phyloP scores from a whole-genome alignment of 2,888 invertebrate genomes.

The Lampropteryx suffumata region DNA sequence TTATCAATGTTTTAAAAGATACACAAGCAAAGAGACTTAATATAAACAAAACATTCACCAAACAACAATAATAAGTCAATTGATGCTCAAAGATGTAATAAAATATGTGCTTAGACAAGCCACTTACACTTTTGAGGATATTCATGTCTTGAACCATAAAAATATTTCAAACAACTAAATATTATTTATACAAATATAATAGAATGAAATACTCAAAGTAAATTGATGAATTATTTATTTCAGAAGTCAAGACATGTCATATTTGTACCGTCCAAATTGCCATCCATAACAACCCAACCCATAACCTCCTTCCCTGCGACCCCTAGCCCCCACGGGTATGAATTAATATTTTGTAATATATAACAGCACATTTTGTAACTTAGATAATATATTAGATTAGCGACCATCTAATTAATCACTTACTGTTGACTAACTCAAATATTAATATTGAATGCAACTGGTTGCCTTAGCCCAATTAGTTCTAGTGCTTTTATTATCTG shows the following conservation, averaged over 20 bases:
- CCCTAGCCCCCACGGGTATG: conserved; percentile 39
- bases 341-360: conserved; percentile 30
- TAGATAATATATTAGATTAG: conserved; percentile 31
- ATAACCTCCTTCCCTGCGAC: conserved; percentile 23
- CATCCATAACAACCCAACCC: conserved; percentile 24
- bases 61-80: neutral
- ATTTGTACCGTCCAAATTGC: conserved; percentile 35
- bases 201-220: neutral
- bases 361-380: conserved; percentile 36
- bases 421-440: conserved; percentile 44
- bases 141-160: too few relatives aligned
- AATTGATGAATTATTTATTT: conserved; percentile 7
- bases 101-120: too few relatives aligned
- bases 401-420: conserved; percentile 35
- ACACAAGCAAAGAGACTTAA: too few relatives aligned
- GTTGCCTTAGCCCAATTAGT: conserved; percentile 47
- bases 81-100: too few relatives aligned
- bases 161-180: too few relatives aligned
- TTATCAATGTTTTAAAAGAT: neutral
- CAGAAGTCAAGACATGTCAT: conserved; percentile 37
- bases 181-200: too few relatives aligned
- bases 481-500: conserved; percentile 32
- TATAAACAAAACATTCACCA: too few relatives aligned
- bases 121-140: too few relatives aligned
- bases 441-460: conserved; percentile 38